A percentile compares a stretch with the other conserved stretches of the same genome.
Evolutionary conservation across 2,888 invertebrate species (phyloP).

Genomic region (Gisinianus flammeolus): DNA sequence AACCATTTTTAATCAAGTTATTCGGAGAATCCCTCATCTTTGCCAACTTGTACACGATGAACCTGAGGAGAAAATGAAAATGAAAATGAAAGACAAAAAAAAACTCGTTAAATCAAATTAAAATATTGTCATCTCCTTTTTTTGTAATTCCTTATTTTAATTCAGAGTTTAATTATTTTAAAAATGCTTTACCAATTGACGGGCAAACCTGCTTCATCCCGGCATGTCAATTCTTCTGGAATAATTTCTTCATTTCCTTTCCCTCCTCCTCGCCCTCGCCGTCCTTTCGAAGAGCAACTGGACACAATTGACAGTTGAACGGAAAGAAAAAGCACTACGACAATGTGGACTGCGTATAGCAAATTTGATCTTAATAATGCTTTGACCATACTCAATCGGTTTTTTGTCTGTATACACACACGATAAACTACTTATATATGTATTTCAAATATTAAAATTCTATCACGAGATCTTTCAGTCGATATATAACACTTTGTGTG

Average conservation of each 20-base stretch:
- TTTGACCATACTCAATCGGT: too few species aligned
- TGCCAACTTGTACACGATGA: constrained; percentile 33
- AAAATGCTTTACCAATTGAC: not conserved
- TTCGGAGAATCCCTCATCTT: constrained; percentile 12
- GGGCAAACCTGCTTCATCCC: not conserved
- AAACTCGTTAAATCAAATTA: not conserved
- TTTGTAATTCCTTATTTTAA: not conserved
- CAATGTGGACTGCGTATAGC: too few species aligned
- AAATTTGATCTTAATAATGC: too few species aligned
- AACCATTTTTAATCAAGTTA: not conserved
- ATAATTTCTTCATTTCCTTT: not conserved
- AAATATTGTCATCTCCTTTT: too few species aligned
- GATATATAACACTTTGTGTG: too few species aligned
- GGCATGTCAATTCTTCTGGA: not conserved
- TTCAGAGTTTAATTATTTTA: not conserved
- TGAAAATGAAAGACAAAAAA: too few species aligned
- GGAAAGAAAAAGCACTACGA: too few species aligned
- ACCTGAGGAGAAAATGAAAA: constrained; percentile 20
- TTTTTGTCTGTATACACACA: too few species aligned
- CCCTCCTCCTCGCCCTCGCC: not conserved
- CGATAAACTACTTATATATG: too few species aligned
- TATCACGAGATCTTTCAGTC: too few species aligned
- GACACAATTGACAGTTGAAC: too few species aligned
- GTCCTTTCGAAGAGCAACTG: not conserved
- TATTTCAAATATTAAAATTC: too few species aligned